Percentiles rank a stretch among this genome's conserved stretches.
These are phyloP conservation scores for Rambutsinella grinnellia DNA, from an alignment of 2,888 invertebrate species.

Conservation along the genomic window DNA sequence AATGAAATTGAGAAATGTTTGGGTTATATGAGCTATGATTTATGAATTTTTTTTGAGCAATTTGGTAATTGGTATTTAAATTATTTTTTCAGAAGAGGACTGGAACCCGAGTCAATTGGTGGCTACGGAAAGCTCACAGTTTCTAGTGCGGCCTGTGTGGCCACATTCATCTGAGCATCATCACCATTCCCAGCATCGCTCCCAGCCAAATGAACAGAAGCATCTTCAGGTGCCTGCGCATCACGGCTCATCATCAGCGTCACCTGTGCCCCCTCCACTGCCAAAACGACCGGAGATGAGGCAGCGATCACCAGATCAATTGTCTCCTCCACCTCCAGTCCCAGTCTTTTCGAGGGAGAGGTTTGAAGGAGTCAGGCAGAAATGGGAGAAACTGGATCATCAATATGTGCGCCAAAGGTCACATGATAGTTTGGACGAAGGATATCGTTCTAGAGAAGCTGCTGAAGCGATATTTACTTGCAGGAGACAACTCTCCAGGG, in stretches of 20 bases:
- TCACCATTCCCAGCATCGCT: conserved; percentile 69
- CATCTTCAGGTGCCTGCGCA: conserved; percentile 46
- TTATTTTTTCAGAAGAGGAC: conserved; percentile 78
- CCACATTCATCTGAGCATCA: conserved; percentile 63
- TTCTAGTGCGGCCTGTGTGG: conserved; percentile 72
- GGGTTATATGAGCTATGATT: too few species aligned
- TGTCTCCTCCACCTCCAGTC: conserved; percentile 69
- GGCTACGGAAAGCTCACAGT: conserved; percentile 71
- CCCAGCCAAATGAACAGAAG: conserved; percentile 70
- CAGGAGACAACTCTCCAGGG: conserved; percentile 65
- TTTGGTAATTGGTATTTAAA: not conserved
- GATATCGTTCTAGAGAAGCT: conserved; percentile 66
- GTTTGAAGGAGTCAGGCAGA: conserved; percentile 65
- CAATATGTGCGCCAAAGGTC: conserved; percentile 64
- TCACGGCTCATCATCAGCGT: conserved; percentile 25
- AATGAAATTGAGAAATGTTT: too few species aligned
- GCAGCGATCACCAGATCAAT: conserved; percentile 64
- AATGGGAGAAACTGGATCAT: conserved; percentile 66
- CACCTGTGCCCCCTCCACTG: conserved; percentile 68
- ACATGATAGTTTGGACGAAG: conserved; percentile 66
- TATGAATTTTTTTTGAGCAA: not conserved
- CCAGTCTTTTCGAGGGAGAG: conserved; percentile 63
- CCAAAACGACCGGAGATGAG: conserved; percentile 66
- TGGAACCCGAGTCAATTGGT: conserved; percentile 72
- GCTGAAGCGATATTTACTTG: conserved; percentile 64